phyloP scores from a whole-genome alignment of 2,113 vertebrate species.

The Etheostoma spectabile region DNA sequence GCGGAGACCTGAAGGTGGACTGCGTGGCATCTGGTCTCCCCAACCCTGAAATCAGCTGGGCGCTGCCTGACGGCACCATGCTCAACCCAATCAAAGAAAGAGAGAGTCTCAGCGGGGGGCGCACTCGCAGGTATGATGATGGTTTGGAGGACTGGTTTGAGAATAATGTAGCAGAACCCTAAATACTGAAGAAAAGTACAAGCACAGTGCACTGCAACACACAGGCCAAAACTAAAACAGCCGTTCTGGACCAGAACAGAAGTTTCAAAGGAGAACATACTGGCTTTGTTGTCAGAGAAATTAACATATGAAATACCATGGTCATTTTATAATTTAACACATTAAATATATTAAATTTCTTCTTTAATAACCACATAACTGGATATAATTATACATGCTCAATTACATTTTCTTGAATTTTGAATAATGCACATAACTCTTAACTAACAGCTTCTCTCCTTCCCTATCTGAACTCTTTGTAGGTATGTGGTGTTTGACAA shows the following conservation, averaged over 20 bases:
- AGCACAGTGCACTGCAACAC: no score
- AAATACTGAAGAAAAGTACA: no score
- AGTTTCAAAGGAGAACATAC: no score
- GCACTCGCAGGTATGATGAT: slow-evolving; percentile 82
- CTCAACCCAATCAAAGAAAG: slow-evolving; percentile 86
- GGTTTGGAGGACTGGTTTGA: no score
- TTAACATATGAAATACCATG: no score
- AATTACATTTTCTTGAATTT: neutral
- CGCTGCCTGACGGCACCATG: slow-evolving; percentile 92
- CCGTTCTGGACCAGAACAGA: no score
- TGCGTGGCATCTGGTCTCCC: slow-evolving; percentile 93
- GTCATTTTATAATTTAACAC: no score
- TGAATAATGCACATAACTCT: neutral
- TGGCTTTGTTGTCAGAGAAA: no score
- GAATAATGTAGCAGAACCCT: no score
- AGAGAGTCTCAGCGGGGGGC: slow-evolving; percentile 73
- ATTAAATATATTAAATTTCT: no score
- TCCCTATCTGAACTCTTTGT: neutral
- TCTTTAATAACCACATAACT: neutral
- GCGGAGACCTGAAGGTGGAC: slow-evolving; percentile 90
- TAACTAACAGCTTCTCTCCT: neutral
- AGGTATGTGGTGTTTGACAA: slow-evolving; percentile 93
- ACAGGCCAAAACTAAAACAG: no score
- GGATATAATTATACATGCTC: neutral
- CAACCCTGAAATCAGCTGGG: slow-evolving; percentile 92